phyloP scores from a whole-genome alignment of 2,888 invertebrate genomes.

The Nephrotoma appendiculata region DNA sequence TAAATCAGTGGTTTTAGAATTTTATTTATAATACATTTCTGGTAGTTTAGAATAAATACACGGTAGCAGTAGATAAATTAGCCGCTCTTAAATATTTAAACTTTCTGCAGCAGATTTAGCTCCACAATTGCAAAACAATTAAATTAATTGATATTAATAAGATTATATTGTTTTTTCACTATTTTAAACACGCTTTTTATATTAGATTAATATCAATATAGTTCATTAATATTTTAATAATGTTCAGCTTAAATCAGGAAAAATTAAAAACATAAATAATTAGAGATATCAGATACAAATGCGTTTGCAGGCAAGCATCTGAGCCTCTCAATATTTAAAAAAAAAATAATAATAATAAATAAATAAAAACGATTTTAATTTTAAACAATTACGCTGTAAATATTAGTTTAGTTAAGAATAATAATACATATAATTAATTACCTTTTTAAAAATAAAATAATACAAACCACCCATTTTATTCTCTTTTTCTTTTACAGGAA shows the following conservation, averaged over 20 bases:
- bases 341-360: neutral
- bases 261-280: neutral
- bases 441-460: neutral
- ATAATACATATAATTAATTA: neutral
- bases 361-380: neutral
- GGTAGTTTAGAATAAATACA: neutral
- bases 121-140: neutral
- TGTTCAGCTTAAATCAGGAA: neutral
- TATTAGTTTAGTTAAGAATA: neutral
- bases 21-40: neutral
- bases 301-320: neutral
- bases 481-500: slow-evolving; percentile 31
- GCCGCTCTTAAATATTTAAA: neutral
- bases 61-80: neutral
- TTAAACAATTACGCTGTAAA: neutral
- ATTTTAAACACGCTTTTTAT: neutral
- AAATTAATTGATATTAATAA: neutral
- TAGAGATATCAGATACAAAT: neutral
- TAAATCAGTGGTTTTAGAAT: neutral
- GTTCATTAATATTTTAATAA: neutral
- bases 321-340: slow-evolving; percentile 1
- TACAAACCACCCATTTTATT: slow-evolving; percentile 14
- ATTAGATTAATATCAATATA: neutral
- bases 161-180: neutral
- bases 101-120: neutral